These are phyloP conservation scores for Hyles lineata DNA, from an alignment of 2,888 invertebrate species.

Conservation along the genomic window DNA sequence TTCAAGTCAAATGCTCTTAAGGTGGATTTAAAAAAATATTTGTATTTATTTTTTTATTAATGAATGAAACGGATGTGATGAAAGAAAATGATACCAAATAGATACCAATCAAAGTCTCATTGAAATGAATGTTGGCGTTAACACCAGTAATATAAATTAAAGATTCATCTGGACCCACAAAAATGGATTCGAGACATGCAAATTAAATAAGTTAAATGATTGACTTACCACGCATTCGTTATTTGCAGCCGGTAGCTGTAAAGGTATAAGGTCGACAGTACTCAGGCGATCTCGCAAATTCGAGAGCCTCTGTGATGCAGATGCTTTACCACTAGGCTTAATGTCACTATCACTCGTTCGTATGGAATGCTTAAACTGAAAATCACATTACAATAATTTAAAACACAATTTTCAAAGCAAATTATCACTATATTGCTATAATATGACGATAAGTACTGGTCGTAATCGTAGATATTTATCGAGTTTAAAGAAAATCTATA, in stretches of 20 bases:
- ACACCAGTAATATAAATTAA: background rate
- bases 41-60: too few relatives aligned
- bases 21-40: too few relatives aligned
- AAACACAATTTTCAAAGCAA: slow-evolving; percentile 12
- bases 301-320: slow-evolving; percentile 77
- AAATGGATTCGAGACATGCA: background rate
- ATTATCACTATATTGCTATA: background rate
- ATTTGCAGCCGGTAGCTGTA: slow-evolving; percentile 70
- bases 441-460: too few relatives aligned
- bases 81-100: too few relatives aligned
- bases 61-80: too few relatives aligned
- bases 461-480: too few relatives aligned
- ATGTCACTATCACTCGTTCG: slow-evolving; percentile 60
- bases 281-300: slow-evolving; percentile 74
- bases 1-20: too few relatives aligned
- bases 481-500: too few relatives aligned
- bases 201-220: background rate
- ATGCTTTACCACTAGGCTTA: slow-evolving; percentile 66
- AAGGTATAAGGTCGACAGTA: slow-evolving; percentile 75
- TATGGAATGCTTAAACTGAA: slow-evolving; percentile 64
- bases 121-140: background rate
- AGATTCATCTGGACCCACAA: background rate
- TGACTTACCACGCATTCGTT: slow-evolving; percentile 64
- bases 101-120: background rate
- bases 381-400: slow-evolving; percentile 27